Base-by-base conservation (phyloP, 2,113 vertebrate genomes). In the Sorex araneus region DNA sequence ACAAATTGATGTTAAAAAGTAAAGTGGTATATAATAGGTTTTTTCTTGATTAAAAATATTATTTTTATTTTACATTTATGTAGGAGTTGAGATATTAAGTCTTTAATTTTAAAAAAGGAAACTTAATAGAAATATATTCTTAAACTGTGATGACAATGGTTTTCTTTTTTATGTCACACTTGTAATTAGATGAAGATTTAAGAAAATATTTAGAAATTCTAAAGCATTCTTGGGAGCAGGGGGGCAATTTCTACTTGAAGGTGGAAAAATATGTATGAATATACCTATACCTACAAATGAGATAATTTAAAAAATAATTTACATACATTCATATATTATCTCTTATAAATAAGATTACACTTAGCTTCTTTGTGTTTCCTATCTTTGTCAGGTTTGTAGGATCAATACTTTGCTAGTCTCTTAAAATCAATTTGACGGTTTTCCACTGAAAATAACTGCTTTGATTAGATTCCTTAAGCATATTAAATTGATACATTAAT, bases 391-490 rank as follows among this genome's bases (percentile, higher is more conserved):
- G 4, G 16, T 25, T 36, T 78, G 82, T 34, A 80, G 15, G 40
- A 12, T 45, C 9, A 92, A 30, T 6, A 75, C 71, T 93, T 90
- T 89, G 8, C 30, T 63, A 76, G 50, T 16, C 90, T 78, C 83
- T 28, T 79, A 92, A 89, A 91, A 66, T 76, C 30, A 80, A 70
- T 19, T 40, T 43, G 60, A 27, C 64, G 74, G 25, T 36, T 90
- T 94, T 76, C 43, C 30, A 40, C 67, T 94, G 40, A 70, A 91
- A 90, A 89, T 84, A 79, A 63, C 77, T 90, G 21, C 79, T 95
- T 93, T 90, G 79, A 89, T 90, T 84, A 92, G 43, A 63, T 76
- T 88, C 36, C 85, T 95, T 87, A 73, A 89, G 74, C 73, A 86
- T 80, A 93, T 93, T 94, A 85, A 94, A 93, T 74, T 80, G 82